Base-by-base conservation (phyloP, 2,888 invertebrate species). In the Ligdia adustata region DNA sequence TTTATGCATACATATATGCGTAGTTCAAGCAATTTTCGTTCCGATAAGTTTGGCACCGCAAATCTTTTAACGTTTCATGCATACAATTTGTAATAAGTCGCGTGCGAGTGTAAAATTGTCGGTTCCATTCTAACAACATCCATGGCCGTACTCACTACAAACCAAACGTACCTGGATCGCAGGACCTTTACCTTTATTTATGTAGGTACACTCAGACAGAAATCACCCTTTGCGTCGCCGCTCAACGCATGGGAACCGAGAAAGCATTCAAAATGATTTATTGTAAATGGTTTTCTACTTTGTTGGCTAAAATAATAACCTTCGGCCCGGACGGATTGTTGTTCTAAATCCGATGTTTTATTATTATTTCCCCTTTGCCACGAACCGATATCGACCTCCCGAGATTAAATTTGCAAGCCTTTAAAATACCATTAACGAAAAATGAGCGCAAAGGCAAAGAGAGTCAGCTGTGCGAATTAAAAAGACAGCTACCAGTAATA, bases 231-330 rank as follows among this genome's bases (percentile, higher is more conserved):
- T 87, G 89, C 88, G 85, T 80, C 81, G 85, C 80, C 85, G 80
- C 81, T 79, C 37, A 42, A 49, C 79, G 84, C 77, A 84, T 82
- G 87, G 84, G 85, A 86, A 86, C 88, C 86, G 75, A 86, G 86
- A 87, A 86, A 82, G 84, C 88, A 82, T 87, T 89, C 86, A 86
- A 88, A 88, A 88, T 90, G 90, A 90, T 90, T 90, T 90, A 90
- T 89, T 88, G 90, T 88, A 89, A 90, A 90, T 89, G 88, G 88
- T 86, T 90, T 86, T 89, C 89, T 89, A 90, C 90, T 87, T 90
- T 90, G 90, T 90, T 86, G 89, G 88, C 87, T 88, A 88, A 90
- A 90, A 89, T 90, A 90, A 90, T 89, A 88, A 85, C 81, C 72
- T 67, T 73, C 26, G 13, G 40, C 69, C 73, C 73, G 77, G 67